These are phyloP conservation scores for Reinhardtius hippoglossoides DNA, from an alignment of 2,113 vertebrate species.

Conservation along the genomic window DNA sequence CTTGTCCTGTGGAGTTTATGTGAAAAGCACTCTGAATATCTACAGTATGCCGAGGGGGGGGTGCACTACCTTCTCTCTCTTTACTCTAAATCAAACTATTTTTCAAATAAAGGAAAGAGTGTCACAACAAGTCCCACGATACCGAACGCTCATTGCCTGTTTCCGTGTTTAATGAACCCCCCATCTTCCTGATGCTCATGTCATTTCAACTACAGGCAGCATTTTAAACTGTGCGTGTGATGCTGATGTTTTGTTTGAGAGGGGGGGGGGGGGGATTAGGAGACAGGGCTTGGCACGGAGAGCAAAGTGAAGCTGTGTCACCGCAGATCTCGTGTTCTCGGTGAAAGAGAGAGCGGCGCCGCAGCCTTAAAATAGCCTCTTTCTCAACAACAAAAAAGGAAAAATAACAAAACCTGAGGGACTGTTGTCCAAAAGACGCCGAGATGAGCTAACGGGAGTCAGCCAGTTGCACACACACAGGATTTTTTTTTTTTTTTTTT, in stretches of 20 bases:
- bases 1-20: constrained; percentile 79
- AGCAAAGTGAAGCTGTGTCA: constrained; percentile 31
- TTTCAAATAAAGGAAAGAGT: constrained; percentile 84
- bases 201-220: constrained; percentile 38
- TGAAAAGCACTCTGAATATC: constrained; percentile 81
- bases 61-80: constrained; percentile 66
- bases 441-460: constrained; percentile 43
- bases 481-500: constrained; percentile 24
- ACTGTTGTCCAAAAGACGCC: constrained; percentile 41
- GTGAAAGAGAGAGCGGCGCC: constrained; percentile 15
- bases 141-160: constrained; percentile 66
- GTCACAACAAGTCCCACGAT: constrained; percentile 71
- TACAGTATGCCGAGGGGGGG: constrained; percentile 71
- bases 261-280: background rate
- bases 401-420: constrained; percentile 38
- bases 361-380: constrained; percentile 32
- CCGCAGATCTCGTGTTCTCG: constrained; percentile 23
- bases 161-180: constrained; percentile 69
- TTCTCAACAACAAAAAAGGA: background rate
- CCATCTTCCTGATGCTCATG: constrained; percentile 48
- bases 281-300: constrained; percentile 21
- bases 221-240: constrained; percentile 51
- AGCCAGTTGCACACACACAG: background rate
- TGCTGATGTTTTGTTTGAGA: constrained; percentile 1
- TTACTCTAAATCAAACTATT: constrained; percentile 78